phyloP scores from a whole-genome alignment of 2,888 invertebrate species.

The Hemicrepidius hirtus region DNA sequence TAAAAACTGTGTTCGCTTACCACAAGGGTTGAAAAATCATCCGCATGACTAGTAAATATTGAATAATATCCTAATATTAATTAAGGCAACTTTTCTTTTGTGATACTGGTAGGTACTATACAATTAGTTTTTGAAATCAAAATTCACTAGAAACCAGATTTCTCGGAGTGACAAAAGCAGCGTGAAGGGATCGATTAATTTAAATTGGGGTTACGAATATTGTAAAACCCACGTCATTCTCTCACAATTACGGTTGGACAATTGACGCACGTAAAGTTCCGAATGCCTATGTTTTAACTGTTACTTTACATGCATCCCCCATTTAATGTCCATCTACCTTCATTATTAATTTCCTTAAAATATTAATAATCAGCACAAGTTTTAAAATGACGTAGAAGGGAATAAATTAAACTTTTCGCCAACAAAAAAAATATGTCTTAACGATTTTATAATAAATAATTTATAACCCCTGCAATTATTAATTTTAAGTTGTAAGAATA shows the following conservation, averaged over 20 bases:
- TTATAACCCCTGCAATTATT: background rate
- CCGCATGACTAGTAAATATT: no score
- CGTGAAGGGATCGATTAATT: conserved; percentile 39
- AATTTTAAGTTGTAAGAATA: conserved; percentile 8
- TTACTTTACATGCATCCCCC: conserved; percentile 17
- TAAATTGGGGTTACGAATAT: conserved; percentile 37
- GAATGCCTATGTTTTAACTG: conserved; percentile 8
- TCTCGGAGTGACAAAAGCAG: conserved; percentile 20
- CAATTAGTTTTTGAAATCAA: no score
- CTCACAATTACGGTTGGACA: conserved; percentile 37
- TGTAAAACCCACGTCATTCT: conserved; percentile 40
- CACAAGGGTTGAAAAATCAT: no score
- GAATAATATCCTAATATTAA: no score
- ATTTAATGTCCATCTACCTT: conserved; percentile 1
- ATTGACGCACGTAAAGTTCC: conserved; percentile 30
- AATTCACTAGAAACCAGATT: background rate
- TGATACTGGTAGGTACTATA: no score
- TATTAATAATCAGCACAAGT: background rate
- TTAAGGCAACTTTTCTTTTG: no score
- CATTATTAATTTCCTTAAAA: conserved; percentile 4
- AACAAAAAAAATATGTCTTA: no score
- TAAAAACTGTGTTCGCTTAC: no score
- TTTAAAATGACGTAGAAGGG: no score
- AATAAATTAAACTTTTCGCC: no score
- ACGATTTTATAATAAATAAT: no score